These are phyloP conservation scores for Chelidonichthys spinosus DNA, from an alignment of 2,797 vertebrate species.

Conservation along the genomic window DNA sequence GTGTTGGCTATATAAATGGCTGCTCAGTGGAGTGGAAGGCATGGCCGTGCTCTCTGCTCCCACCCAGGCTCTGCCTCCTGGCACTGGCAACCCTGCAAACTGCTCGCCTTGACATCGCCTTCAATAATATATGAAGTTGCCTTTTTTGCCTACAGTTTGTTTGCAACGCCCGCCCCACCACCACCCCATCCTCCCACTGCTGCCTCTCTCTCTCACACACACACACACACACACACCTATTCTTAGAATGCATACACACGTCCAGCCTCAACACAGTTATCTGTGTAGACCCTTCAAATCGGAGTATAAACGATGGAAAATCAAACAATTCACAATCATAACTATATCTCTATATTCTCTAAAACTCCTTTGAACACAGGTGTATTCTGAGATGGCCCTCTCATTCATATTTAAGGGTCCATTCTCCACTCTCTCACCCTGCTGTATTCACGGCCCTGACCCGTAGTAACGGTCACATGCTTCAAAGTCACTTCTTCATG, in stretches of 20 bases:
- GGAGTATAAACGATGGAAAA: neutral
- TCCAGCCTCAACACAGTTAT: constrained; percentile 1
- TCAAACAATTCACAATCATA: neutral
- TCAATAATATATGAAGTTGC: constrained; percentile 90
- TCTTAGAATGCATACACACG: constrained; percentile 16
- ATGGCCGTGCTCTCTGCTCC: constrained; percentile 84
- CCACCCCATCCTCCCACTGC: constrained; percentile 35
- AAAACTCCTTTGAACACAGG: too few species aligned
- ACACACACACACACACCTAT: constrained; percentile 30
- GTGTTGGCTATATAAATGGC: constrained; percentile 88
- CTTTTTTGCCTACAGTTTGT: constrained; percentile 88
- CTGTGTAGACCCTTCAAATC: neutral
- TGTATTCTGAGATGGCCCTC: too few species aligned
- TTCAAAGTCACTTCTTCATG: neutral
- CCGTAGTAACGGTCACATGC: neutral
- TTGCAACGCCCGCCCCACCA: constrained; percentile 61
- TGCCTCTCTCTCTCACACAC: constrained; percentile 15
- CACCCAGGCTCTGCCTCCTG: constrained; percentile 82
- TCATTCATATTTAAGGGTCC: too few species aligned
- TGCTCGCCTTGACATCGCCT: constrained; percentile 86
- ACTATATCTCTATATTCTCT: neutral
- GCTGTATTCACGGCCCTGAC: too few species aligned
- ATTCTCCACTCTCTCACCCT: too few species aligned
- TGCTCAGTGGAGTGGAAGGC: constrained; percentile 90
- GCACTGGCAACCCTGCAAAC: constrained; percentile 85